These are phyloP conservation scores for Naso thynnoides DNA, from an alignment of 2,797 vertebrate species.

Conservation along the genomic window DNA sequence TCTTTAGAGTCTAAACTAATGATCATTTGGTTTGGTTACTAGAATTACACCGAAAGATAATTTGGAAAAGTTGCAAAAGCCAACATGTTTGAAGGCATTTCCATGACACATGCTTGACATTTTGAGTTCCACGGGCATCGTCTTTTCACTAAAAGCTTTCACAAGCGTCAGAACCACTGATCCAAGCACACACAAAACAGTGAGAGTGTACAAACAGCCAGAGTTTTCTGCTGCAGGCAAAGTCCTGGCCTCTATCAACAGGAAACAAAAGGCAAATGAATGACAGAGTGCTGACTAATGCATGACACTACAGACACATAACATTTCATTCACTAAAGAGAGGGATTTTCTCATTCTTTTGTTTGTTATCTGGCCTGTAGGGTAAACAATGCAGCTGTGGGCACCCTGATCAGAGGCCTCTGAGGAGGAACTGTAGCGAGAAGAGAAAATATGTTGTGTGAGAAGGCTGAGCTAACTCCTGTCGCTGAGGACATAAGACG, in stretches of 20 bases:
- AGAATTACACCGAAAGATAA: neutral
- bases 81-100: neutral
- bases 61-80: neutral
- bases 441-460: neutral
- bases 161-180: neutral
- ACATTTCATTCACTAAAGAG: constrained; percentile 34
- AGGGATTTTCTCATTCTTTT: constrained; percentile 15
- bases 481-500: neutral
- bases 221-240: constrained; percentile 27
- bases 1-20: neutral
- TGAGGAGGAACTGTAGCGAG: neutral
- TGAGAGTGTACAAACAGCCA: constrained; percentile 14
- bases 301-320: constrained; percentile 36
- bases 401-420: neutral
- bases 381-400: constrained; percentile 6
- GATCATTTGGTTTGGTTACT: neutral
- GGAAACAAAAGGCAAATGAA: constrained; percentile 57
- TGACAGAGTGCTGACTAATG: constrained; percentile 56
- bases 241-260: constrained; percentile 32
- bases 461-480: constrained; percentile 11
- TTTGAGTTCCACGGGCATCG: neutral
- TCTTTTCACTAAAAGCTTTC: neutral
- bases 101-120: neutral
- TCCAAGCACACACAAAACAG: constrained; percentile 20
- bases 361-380: constrained; percentile 9